Evolutionary conservation across 2,888 invertebrate species (phyloP).

Genomic region (Elmis aenea): DNA sequence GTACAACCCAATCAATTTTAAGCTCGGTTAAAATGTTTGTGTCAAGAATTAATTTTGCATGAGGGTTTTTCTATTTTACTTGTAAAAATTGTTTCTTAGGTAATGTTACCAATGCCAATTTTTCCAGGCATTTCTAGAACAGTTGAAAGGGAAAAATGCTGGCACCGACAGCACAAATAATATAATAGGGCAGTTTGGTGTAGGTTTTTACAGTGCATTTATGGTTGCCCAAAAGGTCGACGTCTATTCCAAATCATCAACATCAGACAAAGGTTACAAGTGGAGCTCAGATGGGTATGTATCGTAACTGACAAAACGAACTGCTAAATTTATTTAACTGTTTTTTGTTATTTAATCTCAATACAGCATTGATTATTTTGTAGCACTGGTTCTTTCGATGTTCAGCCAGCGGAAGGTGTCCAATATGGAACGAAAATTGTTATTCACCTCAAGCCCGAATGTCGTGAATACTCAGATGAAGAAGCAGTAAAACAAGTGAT

Average conservation of each 20-base stretch:
- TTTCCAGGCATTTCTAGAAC: slow-evolving; percentile 73
- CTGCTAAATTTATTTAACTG: not conserved
- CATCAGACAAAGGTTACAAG: slow-evolving; percentile 66
- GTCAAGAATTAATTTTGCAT: too few species aligned
- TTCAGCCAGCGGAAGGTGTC: slow-evolving; percentile 79
- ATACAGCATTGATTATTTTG: not conserved
- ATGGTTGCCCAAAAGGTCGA: slow-evolving; percentile 96
- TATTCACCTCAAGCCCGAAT: slow-evolving; percentile 81
- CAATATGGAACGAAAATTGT: slow-evolving; percentile 90
- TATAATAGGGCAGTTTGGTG: slow-evolving; percentile 97
- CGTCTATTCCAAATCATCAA: slow-evolving; percentile 76
- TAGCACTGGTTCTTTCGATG: slow-evolving; percentile 83
- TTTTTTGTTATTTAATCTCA: too few species aligned
- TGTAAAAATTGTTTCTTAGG: slow-evolving; percentile 7
- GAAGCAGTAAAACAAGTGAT: slow-evolving; percentile 78
- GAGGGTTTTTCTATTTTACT: too few species aligned
- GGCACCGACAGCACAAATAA: slow-evolving; percentile 60
- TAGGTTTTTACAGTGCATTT: slow-evolving; percentile 96
- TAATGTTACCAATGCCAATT: too few species aligned
- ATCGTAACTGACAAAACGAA: too few species aligned
- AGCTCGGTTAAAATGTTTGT: too few species aligned
- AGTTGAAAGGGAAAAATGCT: slow-evolving; percentile 64
- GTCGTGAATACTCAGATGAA: slow-evolving; percentile 86
- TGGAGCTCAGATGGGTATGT: slow-evolving; percentile 90
- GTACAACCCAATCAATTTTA: too few species aligned